Evolutionary conservation across 2,888 invertebrate species (phyloP).

Genomic region (Epirrita christyi): DNA sequence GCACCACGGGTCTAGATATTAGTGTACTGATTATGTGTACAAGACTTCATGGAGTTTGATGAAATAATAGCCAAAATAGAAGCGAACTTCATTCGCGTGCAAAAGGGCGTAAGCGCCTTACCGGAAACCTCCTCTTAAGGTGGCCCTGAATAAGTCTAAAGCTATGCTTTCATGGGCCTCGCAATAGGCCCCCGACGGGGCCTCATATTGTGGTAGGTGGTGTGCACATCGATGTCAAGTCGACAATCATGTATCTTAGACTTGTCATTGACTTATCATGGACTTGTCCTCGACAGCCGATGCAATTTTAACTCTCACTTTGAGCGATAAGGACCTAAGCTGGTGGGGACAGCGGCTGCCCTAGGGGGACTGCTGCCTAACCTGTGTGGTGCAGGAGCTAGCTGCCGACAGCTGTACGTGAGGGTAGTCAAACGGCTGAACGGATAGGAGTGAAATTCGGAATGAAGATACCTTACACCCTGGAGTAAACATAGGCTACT

Average conservation of each 20-base stretch:
- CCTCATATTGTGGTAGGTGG: background rate
- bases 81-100: too few species aligned
- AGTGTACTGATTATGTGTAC: too few species aligned
- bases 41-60: too few species aligned
- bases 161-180: slow-evolving; percentile 7
- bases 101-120: too few species aligned
- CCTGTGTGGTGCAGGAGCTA: background rate
- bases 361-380: slow-evolving; percentile 1
- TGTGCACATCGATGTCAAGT: background rate
- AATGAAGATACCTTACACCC: too few species aligned
- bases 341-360: slow-evolving; percentile 1
- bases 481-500: too few species aligned
- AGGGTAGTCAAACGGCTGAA: too few species aligned
- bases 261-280: too few species aligned
- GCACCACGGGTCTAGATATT: too few species aligned
- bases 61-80: too few species aligned
- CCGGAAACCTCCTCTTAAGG: too few species aligned
- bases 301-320: slow-evolving; percentile 20
- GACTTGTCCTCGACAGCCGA: slow-evolving; percentile 19
- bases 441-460: too few species aligned
- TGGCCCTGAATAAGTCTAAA: slow-evolving; percentile 14
- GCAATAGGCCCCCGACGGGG: background rate
- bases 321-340: background rate
- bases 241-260: slow-evolving; percentile 16
- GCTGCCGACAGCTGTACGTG: background rate